These are phyloP conservation scores for Protophormia terraenovae DNA, from an alignment of 2,888 invertebrate genomes.

Conservation along the genomic window DNA sequence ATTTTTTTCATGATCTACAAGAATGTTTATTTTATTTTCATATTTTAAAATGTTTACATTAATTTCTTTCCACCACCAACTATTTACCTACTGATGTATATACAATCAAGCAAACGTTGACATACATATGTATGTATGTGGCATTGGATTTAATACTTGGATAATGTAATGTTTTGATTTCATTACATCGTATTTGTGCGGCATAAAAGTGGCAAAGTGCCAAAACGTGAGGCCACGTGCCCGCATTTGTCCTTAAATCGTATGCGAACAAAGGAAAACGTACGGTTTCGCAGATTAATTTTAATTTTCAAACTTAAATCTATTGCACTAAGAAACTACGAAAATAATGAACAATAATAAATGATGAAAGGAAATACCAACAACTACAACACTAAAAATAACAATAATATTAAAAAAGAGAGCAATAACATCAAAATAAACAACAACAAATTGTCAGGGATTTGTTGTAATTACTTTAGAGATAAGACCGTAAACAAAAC, in stretches of 20 bases:
- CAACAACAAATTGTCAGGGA: conserved; percentile 67
- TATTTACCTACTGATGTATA: too few species aligned
- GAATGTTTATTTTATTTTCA: too few species aligned
- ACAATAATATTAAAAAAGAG: conserved; percentile 57
- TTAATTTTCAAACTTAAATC: conserved; percentile 65
- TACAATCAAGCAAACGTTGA: too few species aligned
- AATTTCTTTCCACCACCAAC: too few species aligned
- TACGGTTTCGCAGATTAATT: conserved; percentile 66
- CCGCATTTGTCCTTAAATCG: conserved; percentile 57
- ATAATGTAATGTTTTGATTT: conserved; percentile 61
- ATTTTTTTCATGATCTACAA: too few species aligned
- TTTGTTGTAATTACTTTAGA: conserved; percentile 68
- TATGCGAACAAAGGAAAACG: conserved; percentile 61
- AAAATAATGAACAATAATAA: conserved; percentile 31
- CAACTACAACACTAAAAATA: neutral
- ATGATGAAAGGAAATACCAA: conserved; percentile 22
- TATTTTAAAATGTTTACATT: too few species aligned
- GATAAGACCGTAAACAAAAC: conserved; percentile 66
- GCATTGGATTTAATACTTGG: conserved; percentile 70
- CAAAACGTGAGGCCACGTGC: conserved; percentile 67
- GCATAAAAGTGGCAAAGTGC: conserved; percentile 63
- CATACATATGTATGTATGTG: conserved; percentile 76
- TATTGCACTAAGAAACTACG: conserved; percentile 49
- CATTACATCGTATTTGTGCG: conserved; percentile 51
- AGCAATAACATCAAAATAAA: conserved; percentile 68